These are phyloP conservation scores for Ganaspis brasiliensis DNA, from an alignment of 2,888 invertebrate genomes.

Conservation along the genomic window DNA sequence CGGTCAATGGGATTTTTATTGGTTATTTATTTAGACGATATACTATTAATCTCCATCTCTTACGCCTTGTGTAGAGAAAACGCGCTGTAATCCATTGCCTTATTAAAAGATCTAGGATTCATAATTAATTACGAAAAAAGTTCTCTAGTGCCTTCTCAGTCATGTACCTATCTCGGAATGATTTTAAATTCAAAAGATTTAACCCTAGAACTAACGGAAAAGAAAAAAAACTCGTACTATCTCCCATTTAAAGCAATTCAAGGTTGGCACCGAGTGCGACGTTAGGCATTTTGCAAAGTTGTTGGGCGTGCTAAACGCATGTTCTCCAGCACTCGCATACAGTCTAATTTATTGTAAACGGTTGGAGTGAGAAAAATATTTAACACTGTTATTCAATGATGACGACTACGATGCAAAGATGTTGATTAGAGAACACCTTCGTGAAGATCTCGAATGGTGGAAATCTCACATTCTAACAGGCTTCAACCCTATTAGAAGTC, in stretches of 20 bases:
- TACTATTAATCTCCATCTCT: not conserved
- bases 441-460: conserved; percentile 52
- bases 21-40: not conserved
- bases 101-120: not conserved
- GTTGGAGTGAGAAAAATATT: conserved; percentile 48
- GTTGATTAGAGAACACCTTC: too few species aligned
- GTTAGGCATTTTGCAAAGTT: conserved; percentile 51
- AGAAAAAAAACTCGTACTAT: conserved; percentile 49
- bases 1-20: not conserved
- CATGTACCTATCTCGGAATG: conserved; percentile 51
- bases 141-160: not conserved
- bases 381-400: conserved; percentile 43
- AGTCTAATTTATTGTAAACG: conserved; percentile 45
- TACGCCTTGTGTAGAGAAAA: not conserved
- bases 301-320: conserved; percentile 84
- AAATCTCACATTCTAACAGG: not conserved
- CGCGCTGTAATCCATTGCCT: not conserved
- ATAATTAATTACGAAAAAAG: not conserved
- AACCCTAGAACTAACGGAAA: conserved; percentile 50
- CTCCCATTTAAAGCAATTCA: conserved; percentile 39
- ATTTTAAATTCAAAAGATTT: conserved; percentile 50
- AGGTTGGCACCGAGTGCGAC: conserved; percentile 38
- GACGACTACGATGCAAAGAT: conserved; percentile 44
- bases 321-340: conserved; percentile 52
- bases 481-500: conserved; percentile 38